Evolutionary conservation across 2,797 vertebrate species (phyloP).

Genomic region (Pristis pectinata): DNA sequence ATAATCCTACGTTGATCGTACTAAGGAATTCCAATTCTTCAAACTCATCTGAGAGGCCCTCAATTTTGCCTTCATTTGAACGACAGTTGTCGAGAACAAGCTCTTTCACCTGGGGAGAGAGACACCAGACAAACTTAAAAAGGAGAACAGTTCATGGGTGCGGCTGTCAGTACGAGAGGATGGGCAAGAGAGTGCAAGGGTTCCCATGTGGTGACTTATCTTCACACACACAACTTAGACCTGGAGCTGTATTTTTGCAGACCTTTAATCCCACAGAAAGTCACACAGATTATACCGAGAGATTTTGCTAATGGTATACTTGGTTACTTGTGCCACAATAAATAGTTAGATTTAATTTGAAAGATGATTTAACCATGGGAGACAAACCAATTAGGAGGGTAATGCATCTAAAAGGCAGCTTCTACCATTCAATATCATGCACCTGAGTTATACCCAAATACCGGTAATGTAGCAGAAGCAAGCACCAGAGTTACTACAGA

Average conservation of each 20-base stretch:
- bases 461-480: no score
- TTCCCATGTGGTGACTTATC: no score
- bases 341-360: neutral
- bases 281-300: neutral
- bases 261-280: neutral
- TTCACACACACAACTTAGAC: neutral
- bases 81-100: constrained; percentile 95
- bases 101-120: constrained; percentile 79
- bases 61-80: constrained; percentile 90
- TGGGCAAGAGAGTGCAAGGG: neutral
- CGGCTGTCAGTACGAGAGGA: neutral
- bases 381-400: no score
- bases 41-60: constrained; percentile 93
- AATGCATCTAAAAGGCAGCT: no score
- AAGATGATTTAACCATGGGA: neutral
- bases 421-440: no score
- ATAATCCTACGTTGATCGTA: constrained; percentile 94
- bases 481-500: neutral
- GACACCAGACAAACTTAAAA: neutral
- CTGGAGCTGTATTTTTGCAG: no score
- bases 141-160: neutral
- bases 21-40: constrained; percentile 96
- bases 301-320: neutral
- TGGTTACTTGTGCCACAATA: neutral
- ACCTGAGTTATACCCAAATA: no score